A percentile compares a stretch with the other conserved stretches of the same genome.
These are phyloP conservation scores for Meteorus colon DNA, from an alignment of 2,888 invertebrate genomes.

Conservation along the genomic window DNA sequence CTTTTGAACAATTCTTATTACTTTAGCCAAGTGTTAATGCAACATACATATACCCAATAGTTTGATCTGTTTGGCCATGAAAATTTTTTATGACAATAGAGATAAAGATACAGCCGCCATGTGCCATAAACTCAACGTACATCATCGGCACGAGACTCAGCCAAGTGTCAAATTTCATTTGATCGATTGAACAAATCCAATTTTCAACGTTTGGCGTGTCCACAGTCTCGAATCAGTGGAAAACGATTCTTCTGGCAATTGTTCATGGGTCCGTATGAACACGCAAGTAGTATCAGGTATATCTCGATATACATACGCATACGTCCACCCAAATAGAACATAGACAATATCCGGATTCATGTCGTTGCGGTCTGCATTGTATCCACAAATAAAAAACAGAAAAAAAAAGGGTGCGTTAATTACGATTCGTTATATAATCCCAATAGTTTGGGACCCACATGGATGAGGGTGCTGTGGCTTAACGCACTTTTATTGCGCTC, in stretches of 20 bases:
- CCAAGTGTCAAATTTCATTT: slow-evolving; percentile 46
- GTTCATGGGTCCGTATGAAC: slow-evolving; percentile 1
- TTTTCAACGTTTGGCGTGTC: slow-evolving; percentile 37
- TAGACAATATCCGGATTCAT: not conserved
- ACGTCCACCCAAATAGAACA: not conserved
- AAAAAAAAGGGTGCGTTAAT: slow-evolving; percentile 53
- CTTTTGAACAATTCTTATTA: not conserved
- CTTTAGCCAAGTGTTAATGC: not conserved
- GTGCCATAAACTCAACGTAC: slow-evolving; percentile 1
- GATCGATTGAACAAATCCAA: slow-evolving; percentile 42
- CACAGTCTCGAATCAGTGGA: slow-evolving; percentile 30
- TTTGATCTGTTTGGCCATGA: slow-evolving; percentile 12
- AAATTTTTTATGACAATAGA: slow-evolving; percentile 32
- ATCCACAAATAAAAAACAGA: slow-evolving; percentile 14
- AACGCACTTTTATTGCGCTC: slow-evolving; percentile 53
- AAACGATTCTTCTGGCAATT: slow-evolving; percentile 34
- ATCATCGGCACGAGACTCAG: slow-evolving; percentile 26
- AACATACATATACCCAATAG: not conserved
- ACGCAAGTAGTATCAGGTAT: not conserved
- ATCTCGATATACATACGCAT: not conserved
- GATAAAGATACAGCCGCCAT: not conserved
- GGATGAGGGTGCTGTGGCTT: slow-evolving; percentile 47
- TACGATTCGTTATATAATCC: slow-evolving; percentile 58
- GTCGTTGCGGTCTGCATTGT: slow-evolving; percentile 29
- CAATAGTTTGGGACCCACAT: slow-evolving; percentile 52